Percentiles rank a stretch among this genome's conserved stretches.
Evolutionary conservation across 2,797 vertebrate species (phyloP).

Genomic region (Urosaurus nigricauda): DNA sequence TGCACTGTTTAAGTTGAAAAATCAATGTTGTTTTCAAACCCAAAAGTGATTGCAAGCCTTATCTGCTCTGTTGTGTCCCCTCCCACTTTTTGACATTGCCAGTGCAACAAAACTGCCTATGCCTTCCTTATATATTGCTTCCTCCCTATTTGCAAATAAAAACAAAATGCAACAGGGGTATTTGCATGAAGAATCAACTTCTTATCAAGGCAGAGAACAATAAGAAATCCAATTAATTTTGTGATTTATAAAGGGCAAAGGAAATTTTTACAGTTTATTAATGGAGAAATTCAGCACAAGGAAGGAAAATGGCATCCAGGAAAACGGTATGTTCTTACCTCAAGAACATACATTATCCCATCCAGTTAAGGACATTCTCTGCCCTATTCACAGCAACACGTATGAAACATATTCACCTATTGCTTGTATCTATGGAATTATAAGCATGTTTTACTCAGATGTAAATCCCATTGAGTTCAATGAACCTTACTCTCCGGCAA

Average conservation of each 20-base stretch:
- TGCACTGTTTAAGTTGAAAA: too few relatives aligned
- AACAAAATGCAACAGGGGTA: neutral
- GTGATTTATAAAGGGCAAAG: neutral
- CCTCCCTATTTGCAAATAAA: neutral
- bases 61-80: too few relatives aligned
- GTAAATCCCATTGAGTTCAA: too few relatives aligned
- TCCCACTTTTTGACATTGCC: too few relatives aligned
- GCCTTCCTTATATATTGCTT: neutral
- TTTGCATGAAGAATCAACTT: neutral
- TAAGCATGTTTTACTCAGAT: neutral
- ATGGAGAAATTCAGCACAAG: neutral
- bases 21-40: too few relatives aligned
- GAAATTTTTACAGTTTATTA: neutral
- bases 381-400: too few relatives aligned
- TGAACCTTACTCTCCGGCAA: neutral
- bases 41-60: too few relatives aligned
- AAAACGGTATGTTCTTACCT: too few relatives aligned
- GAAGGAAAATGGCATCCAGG: neutral
- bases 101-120: too few relatives aligned
- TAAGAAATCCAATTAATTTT: neutral
- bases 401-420: neutral
- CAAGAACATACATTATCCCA: neutral
- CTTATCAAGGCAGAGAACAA: neutral
- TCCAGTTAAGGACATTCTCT: neutral
- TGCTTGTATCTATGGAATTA: neutral